phyloP scores from a whole-genome alignment of 37 sponge, comb jelly and placozoan species.

The Theonella swinhoei region DNA sequence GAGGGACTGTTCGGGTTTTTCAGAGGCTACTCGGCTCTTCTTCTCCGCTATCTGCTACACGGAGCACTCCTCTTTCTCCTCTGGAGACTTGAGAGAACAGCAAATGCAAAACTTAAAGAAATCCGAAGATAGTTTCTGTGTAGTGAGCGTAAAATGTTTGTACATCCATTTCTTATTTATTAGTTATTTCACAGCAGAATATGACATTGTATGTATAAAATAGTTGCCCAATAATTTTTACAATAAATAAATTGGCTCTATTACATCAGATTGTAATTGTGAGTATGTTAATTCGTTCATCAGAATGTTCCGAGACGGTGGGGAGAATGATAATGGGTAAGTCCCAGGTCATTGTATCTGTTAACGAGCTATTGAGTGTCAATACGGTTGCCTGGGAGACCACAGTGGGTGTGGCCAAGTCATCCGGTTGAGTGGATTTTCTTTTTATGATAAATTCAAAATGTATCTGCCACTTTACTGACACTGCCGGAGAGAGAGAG shows the following conservation, averaged over 20 bases:
- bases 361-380: constrained; percentile 11
- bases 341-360: constrained; percentile 60
- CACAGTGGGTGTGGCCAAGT: background rate
- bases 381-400: constrained; percentile 17
- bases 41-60: constrained; percentile 61
- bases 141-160: too few species aligned
- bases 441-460: constrained; percentile 72
- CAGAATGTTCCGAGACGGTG: constrained; percentile 58
- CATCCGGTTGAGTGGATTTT: background rate
- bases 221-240: too few species aligned
- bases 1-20: constrained; percentile 74
- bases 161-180: too few species aligned
- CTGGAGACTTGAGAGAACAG: constrained; percentile 31
- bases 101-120: background rate
- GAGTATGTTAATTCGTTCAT: background rate
- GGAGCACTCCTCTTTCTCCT: constrained; percentile 59
- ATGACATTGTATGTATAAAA: background rate
- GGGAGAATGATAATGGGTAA: constrained; percentile 65
- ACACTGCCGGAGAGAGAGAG: too few species aligned
- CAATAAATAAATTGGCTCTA: too few species aligned
- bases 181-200: background rate
- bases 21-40: constrained; percentile 70
- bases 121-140: background rate
- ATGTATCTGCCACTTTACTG: constrained; percentile 66
- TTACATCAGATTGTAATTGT: constrained; percentile 7